Evolutionary conservation across 2,888 invertebrate species (phyloP), one percentile per base, ranked within the genome.

Genomic region (Phalangium opilio): DNA sequence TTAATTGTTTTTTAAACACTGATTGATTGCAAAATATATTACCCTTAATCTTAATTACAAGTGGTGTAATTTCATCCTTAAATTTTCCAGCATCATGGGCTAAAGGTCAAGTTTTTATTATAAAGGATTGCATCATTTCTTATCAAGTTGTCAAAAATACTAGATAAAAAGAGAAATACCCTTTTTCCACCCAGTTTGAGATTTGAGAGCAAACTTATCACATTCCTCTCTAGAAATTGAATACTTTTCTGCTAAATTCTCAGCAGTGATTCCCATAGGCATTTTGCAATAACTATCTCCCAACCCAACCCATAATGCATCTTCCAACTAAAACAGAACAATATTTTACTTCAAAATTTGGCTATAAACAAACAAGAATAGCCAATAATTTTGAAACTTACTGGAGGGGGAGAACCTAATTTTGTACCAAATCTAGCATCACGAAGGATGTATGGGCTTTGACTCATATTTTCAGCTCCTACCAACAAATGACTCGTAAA

Each of bases 191-290:
- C 75, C 71, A 57, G 77, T 75, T 63, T 96, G 95, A 1, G 93
- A 91, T 51, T 75, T 72, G 3, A 89, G 63, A 1, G 93, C 80
- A 67, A 80, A 95, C 53, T 77, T 73, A 63, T 96, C 95, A 43
- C 83, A 82, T 58, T 86, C 83, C 54, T 83, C 79, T 50, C 83
- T 73, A 2, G 79, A 77, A 43, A 93, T 71, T 43, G 79, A 78
- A 62, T 78, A 87, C 65, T 90, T 78, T 48, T 78, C 83, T 0
- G 86, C 90, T 41, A 93, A 72, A 64, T 90, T 91, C 70, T 91
- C 91, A 1, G 91, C 91, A 0, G 96, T 96, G 62, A 91, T 67
- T 2, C 86, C 95, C 96, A 96, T 96, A 0, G 95, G 89, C 33
- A 87, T 71, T 54, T 86, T 83, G 63, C 87, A 86, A 66, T 85